Percentiles rank a stretch among this genome's conserved stretches.
These are phyloP conservation scores for Perognathus longimembris DNA, from an alignment of 2,113 vertebrate genomes.

Conservation along the genomic window DNA sequence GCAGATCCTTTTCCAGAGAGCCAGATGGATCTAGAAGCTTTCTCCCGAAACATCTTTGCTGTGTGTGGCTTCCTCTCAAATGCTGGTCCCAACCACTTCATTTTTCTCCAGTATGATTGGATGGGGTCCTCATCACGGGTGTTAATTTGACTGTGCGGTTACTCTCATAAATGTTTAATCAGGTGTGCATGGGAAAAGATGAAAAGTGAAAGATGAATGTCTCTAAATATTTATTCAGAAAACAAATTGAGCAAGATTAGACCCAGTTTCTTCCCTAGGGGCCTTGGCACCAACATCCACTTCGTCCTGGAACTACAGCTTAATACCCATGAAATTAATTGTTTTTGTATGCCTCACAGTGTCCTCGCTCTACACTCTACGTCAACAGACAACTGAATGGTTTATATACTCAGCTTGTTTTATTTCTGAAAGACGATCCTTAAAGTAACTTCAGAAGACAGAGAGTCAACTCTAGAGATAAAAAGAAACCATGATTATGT, in stretches of 20 bases:
- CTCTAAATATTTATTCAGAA: constrained; percentile 71
- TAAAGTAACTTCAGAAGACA: constrained; percentile 78
- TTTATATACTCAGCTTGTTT: constrained; percentile 70
- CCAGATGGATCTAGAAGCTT: constrained; percentile 4
- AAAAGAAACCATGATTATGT: constrained; percentile 21
- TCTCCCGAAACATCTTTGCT: background rate
- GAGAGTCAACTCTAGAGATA: constrained; percentile 47
- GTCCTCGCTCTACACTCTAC: constrained; percentile 50
- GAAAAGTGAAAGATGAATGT: constrained; percentile 46
- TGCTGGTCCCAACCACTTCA: background rate
- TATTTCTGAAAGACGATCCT: constrained; percentile 75
- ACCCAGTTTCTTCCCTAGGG: background rate
- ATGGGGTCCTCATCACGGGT: constrained; percentile 24
- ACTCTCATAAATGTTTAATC: constrained; percentile 70
- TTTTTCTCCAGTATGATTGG: background rate
- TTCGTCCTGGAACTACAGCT: constrained; percentile 38
- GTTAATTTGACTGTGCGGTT: constrained; percentile 48
- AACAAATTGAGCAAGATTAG: constrained; percentile 57
- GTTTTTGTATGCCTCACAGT: constrained; percentile 65
- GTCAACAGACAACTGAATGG: constrained; percentile 67
- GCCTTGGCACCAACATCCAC: background rate
- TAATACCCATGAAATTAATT: constrained; percentile 79
- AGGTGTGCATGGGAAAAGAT: constrained; percentile 56
- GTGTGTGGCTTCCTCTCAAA: no score
- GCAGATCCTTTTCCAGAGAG: background rate